A percentile compares a stretch with the other conserved stretches of the same genome.
Conservation (phyloP, 2,888 invertebrate species). For the Drosophila buzzatii region DNA sequence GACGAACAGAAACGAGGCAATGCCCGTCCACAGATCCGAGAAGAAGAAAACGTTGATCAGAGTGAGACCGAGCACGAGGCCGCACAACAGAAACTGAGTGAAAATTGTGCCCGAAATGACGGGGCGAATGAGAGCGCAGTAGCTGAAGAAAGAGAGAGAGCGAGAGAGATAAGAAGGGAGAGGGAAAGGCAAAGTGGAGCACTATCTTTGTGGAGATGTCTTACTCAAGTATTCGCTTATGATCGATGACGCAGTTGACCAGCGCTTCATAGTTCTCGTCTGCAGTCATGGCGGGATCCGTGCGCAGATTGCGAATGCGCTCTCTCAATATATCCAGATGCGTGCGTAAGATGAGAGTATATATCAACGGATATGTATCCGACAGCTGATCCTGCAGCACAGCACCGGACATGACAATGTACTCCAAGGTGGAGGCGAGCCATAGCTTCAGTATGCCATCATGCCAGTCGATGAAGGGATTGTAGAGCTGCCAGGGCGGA, state of each 20-base stretch:
- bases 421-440: constrained; percentile 62
- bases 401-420: constrained; percentile 58
- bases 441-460: constrained; percentile 44
- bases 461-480: constrained; percentile 72
- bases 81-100: constrained; percentile 70
- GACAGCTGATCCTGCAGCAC: constrained; percentile 69
- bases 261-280: constrained; percentile 68
- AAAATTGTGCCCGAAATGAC: constrained; percentile 77
- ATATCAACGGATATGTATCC: constrained; percentile 66
- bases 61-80: constrained; percentile 65
- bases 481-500: constrained; percentile 74
- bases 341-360: constrained; percentile 60
- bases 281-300: constrained; percentile 40
- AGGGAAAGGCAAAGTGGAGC: background rate
- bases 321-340: constrained; percentile 66
- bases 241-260: constrained; percentile 69
- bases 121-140: constrained; percentile 59
- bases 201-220: background rate
- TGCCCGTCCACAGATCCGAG: constrained; percentile 58
- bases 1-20: constrained; percentile 63
- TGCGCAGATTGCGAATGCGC: constrained; percentile 56
- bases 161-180: too few species aligned
- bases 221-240: constrained; percentile 73
- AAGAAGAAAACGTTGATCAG: constrained; percentile 70
- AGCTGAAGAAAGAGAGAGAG: constrained; percentile 29